Percentiles rank a stretch among this genome's conserved stretches.
These are phyloP conservation scores for Macrotus californicus DNA, from an alignment of 2,113 vertebrate species.

Conservation along the genomic window DNA sequence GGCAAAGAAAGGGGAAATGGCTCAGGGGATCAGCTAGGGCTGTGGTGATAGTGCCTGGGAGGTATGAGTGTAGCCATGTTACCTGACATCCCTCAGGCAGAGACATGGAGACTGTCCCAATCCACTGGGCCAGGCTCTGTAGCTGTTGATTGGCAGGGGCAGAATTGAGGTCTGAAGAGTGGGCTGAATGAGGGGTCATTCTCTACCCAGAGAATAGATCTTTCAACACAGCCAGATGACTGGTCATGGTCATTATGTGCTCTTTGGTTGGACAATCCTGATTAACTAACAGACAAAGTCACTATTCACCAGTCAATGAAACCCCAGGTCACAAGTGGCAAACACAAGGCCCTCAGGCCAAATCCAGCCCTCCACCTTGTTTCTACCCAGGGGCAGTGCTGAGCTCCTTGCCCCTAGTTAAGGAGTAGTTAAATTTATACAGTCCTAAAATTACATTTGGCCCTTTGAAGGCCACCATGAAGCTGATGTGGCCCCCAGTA, in stretches of 20 bases:
- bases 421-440: too few species aligned
- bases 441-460: too few species aligned
- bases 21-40: not conserved
- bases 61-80: rapidly evolving
- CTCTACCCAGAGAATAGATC: not conserved
- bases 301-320: not conserved
- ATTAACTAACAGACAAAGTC: not conserved
- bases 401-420: too few species aligned
- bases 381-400: too few species aligned
- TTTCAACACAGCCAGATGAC: not conserved
- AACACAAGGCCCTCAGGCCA: too few species aligned
- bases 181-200: not conserved
- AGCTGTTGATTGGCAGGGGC: not conserved
- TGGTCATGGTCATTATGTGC: not conserved
- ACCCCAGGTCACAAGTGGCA: not conserved
- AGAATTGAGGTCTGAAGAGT: not conserved
- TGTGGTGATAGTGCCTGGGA: too few species aligned
- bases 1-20: not conserved
- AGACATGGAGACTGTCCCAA: not conserved
- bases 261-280: not conserved
- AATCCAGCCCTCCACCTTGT: too few species aligned
- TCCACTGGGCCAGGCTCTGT: not conserved
- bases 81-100: not conserved
- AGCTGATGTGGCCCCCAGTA: too few species aligned
- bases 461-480: too few species aligned